Evolutionary conservation across 2,797 vertebrate species (phyloP).

Genomic region (Malacoctenus gilli): DNA sequence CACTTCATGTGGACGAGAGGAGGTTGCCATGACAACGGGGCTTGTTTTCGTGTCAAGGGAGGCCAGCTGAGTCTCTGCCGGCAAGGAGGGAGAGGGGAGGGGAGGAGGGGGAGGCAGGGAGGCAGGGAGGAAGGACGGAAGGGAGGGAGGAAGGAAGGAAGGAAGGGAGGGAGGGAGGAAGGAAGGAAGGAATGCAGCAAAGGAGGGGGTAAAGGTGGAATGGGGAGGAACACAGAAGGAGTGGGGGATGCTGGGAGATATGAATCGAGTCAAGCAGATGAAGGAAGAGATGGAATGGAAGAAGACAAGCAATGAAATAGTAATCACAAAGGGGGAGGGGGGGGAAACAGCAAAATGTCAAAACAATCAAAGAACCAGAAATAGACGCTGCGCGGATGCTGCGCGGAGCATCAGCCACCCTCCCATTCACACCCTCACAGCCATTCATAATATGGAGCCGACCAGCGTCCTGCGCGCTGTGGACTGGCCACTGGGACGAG

Average conservation of each 20-base stretch:
- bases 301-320: not conserved
- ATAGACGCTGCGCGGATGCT: too few species aligned
- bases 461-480: slow-evolving; percentile 4
- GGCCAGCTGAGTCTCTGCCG: slow-evolving; percentile 72
- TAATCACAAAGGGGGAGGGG: not conserved
- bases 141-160: not conserved
- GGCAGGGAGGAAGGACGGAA: slow-evolving; percentile 8
- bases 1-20: slow-evolving; percentile 72
- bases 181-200: too few species aligned
- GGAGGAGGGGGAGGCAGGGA: slow-evolving; percentile 5
- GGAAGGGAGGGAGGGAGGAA: slow-evolving; percentile 4
- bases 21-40: slow-evolving; percentile 79
- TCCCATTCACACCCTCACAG: slow-evolving; percentile 18
- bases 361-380: too few species aligned
- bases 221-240: not conserved
- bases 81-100: slow-evolving; percentile 21
- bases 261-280: slow-evolving; percentile 8
- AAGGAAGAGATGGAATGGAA: slow-evolving; percentile 4
- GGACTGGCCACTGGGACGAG: slow-evolving; percentile 14
- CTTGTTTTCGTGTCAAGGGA: slow-evolving; percentile 80
- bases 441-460: not conserved
- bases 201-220: slow-evolving; percentile 7
- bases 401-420: slow-evolving; percentile 4
- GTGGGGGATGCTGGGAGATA: not conserved
- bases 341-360: not conserved